phyloP scores from a whole-genome alignment of 35 echinoderm and acorn worm genomes.

The Hemicentrotus pulcherrimus region DNA sequence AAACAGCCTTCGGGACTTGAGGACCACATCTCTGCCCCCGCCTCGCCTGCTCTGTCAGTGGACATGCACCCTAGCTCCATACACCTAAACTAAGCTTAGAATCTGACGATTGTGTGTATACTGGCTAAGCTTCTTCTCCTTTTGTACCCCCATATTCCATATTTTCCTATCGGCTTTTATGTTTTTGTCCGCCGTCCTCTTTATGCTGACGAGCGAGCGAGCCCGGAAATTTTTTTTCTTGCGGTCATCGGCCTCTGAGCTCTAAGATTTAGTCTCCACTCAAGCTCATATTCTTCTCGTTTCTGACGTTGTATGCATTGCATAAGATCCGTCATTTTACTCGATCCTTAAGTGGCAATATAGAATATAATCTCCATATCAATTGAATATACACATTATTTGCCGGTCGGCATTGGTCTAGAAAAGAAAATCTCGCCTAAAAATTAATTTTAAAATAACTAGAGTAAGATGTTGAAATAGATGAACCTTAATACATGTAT shows the following conservation, averaged over 20 bases:
- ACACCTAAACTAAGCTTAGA: background rate
- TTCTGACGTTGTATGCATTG: background rate
- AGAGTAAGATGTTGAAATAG: too few relatives aligned
- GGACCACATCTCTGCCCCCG: background rate
- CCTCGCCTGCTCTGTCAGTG: background rate
- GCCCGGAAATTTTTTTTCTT: background rate
- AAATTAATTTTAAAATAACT: too few relatives aligned
- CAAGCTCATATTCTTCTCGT: background rate
- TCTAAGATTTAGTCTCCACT: background rate
- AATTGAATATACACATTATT: too few relatives aligned
- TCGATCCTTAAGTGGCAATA: background rate
- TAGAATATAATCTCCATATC: too few relatives aligned
- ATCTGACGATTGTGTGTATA: background rate
- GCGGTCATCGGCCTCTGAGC: conserved; percentile 37
- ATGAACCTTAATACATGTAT: too few relatives aligned
- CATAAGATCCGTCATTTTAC: background rate
- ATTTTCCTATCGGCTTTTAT: conserved; percentile 48
- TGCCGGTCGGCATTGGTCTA: too few relatives aligned
- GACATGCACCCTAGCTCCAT: background rate
- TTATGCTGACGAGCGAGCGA: background rate
- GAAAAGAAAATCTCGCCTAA: too few relatives aligned
- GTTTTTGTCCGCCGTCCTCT: conserved; percentile 18
- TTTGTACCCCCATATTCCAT: conserved; percentile 27
- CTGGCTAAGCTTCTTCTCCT: background rate
- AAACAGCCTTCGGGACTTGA: conserved; percentile 43